Evolutionary conservation across 1,140 invertebrate genomes (phyloP).

Genomic region (Carposina sasakii): DNA sequence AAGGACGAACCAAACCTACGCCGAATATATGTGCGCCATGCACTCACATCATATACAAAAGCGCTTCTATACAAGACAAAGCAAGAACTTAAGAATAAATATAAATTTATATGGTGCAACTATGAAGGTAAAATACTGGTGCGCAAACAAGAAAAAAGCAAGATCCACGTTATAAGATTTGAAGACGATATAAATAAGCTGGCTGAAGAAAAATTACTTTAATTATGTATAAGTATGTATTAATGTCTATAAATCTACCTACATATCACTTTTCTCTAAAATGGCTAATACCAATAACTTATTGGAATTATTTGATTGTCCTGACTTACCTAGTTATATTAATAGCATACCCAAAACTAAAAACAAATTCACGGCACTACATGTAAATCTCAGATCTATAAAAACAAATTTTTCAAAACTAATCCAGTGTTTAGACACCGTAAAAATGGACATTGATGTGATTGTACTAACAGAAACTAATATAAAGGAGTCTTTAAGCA

Average conservation of each 20-base stretch:
- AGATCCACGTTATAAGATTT: neutral
- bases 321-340: constrained; percentile 6
- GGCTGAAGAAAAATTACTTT: neutral
- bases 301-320: constrained; percentile 2
- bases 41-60: constrained; percentile 14
- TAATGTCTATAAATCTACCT: no score
- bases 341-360: neutral
- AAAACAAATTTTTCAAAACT: neutral
- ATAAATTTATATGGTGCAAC: constrained; percentile 15
- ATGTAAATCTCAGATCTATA: constrained; percentile 2
- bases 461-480: constrained; percentile 2
- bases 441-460: neutral
- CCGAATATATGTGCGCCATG: constrained; percentile 6
- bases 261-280: neutral
- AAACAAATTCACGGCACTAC: neutral
- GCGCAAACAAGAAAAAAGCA: neutral
- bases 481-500: neutral
- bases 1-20: neutral
- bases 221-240: no score
- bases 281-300: neutral
- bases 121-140: neutral
- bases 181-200: constrained; percentile 5
- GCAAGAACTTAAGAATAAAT: constrained; percentile 7
- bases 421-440: neutral
- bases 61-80: constrained; percentile 9